Evolutionary conservation across 2,888 invertebrate genomes (phyloP).

Genomic region (Epiblema foenella): DNA sequence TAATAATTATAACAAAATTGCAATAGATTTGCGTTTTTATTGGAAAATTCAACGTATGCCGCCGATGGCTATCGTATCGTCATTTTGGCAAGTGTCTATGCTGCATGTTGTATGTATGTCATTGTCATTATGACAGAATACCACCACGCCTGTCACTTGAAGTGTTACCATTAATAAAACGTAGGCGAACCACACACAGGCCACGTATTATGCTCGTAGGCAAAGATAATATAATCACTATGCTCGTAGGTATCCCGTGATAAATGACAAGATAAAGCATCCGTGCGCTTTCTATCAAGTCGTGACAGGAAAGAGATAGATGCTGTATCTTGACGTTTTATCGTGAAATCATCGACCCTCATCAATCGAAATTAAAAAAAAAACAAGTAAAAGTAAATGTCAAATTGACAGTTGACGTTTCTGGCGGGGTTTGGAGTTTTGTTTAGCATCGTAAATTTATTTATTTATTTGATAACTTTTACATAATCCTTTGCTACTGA

Average conservation of each 20-base stretch:
- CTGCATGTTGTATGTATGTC: too few relatives aligned
- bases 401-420: slow-evolving; percentile 23
- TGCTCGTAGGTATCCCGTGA: too few relatives aligned
- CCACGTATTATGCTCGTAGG: too few relatives aligned
- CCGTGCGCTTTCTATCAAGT: too few relatives aligned
- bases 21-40: slow-evolving; percentile 30
- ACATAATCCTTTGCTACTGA: background rate
- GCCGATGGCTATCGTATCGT: slow-evolving; percentile 48
- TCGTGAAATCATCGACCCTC: too few relatives aligned
- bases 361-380: too few relatives aligned
- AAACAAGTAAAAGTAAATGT: too few relatives aligned
- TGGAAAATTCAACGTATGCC: slow-evolving; percentile 42
- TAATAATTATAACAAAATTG: slow-evolving; percentile 37
- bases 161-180: slow-evolving; percentile 11
- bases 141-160: slow-evolving; percentile 15
- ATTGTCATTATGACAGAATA: slow-evolving; percentile 50
- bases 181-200: background rate
- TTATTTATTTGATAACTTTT: slow-evolving; percentile 27
- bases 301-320: too few relatives aligned
- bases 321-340: too few relatives aligned
- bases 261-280: too few relatives aligned
- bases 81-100: slow-evolving; percentile 40
- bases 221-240: too few relatives aligned
- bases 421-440: slow-evolving; percentile 31
- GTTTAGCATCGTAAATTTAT: slow-evolving; percentile 26